A percentile compares a stretch with the other conserved stretches of the same genome.
These are phyloP conservation scores for Esox niger DNA, from an alignment of 2,113 vertebrate species.

Conservation along the genomic window DNA sequence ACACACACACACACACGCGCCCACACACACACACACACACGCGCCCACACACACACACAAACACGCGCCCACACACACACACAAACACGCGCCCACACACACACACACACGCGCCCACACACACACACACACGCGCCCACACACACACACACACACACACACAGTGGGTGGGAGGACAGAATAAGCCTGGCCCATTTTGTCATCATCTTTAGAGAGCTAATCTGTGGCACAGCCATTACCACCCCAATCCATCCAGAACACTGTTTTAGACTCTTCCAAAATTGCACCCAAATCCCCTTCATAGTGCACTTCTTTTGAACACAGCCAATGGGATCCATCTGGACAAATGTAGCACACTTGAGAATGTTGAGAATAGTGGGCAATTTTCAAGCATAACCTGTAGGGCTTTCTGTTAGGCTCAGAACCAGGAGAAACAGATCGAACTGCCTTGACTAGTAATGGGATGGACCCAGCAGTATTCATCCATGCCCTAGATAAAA, in stretches of 20 bases:
- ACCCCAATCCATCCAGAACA: constrained; percentile 17
- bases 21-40: background rate
- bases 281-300: constrained; percentile 17
- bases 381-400: too few species aligned
- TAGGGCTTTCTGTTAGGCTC: too few species aligned
- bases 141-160: background rate
- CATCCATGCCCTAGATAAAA: constrained; percentile 12
- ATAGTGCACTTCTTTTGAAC: too few species aligned
- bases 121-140: background rate
- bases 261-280: too few species aligned
- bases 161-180: background rate
- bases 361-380: too few species aligned
- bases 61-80: too few species aligned
- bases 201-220: constrained; percentile 38
- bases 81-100: background rate
- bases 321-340: too few species aligned
- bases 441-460: constrained; percentile 33
- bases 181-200: constrained; percentile 31
- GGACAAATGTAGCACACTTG: too few species aligned
- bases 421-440: constrained; percentile 14
- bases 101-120: background rate
- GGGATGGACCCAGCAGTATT: constrained; percentile 20
- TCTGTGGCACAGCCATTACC: constrained; percentile 35
- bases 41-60: background rate
- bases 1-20: background rate